Conservation (phyloP, 2,797 vertebrate species). For the Clarias laeviceps region DNA sequence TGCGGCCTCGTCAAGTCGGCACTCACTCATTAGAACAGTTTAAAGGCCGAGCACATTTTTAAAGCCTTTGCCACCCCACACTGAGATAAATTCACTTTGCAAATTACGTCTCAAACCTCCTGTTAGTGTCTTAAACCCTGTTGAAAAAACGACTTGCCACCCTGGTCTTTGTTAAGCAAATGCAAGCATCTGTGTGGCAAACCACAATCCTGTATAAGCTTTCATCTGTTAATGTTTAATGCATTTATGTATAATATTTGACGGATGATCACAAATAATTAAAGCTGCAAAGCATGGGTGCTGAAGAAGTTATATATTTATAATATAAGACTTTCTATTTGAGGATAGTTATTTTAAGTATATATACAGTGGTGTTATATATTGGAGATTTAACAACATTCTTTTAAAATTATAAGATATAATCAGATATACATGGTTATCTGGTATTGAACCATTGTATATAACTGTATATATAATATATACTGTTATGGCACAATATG, state of each 20-base stretch:
- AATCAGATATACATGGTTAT: background rate
- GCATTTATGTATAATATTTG: too few relatives aligned
- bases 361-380: background rate
- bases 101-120: background rate
- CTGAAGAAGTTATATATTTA: too few relatives aligned
- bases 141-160: background rate
- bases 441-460: background rate
- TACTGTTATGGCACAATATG: background rate
- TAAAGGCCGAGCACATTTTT: constrained; percentile 4
- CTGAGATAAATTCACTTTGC: background rate
- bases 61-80: background rate
- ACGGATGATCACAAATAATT: too few relatives aligned
- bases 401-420: background rate
- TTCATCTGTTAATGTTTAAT: too few relatives aligned
- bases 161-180: background rate
- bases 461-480: background rate
- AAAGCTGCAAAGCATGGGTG: too few relatives aligned
- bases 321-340: too few relatives aligned
- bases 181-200: background rate
- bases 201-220: background rate
- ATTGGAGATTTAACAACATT: background rate
- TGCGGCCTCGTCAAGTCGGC: background rate
- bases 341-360: too few relatives aligned
- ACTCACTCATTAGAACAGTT: constrained; percentile 1
- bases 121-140: background rate